Conservation (phyloP, 2,888 invertebrate genomes). For the Ennomos quercinarius region DNA sequence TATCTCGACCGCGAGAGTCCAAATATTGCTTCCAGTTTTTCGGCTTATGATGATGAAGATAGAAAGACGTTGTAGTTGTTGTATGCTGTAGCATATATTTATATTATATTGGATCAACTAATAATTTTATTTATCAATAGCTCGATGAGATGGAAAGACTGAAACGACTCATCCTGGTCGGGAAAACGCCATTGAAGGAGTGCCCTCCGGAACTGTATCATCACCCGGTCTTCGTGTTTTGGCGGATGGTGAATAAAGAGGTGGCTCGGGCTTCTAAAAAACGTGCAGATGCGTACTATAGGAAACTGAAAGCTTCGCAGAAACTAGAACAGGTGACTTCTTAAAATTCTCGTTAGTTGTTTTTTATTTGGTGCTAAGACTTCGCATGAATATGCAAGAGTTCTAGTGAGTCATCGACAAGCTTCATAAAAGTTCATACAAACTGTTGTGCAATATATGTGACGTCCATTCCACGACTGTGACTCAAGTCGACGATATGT, state of each 20-base stretch:
- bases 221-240: slow-evolving; percentile 89
- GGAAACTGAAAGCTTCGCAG: slow-evolving; percentile 73
- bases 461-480: too few species aligned
- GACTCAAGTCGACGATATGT: too few species aligned
- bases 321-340: slow-evolving; percentile 63
- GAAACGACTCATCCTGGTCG: slow-evolving; percentile 88
- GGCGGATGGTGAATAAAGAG: slow-evolving; percentile 83
- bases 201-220: slow-evolving; percentile 88
- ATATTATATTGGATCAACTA: neutral
- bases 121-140: slow-evolving; percentile 56
- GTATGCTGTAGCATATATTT: too few species aligned
- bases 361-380: too few species aligned
- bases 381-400: too few species aligned
- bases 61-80: too few species aligned
- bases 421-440: too few species aligned
- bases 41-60: too few species aligned
- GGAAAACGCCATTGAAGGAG: slow-evolving; percentile 87
- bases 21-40: too few species aligned
- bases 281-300: slow-evolving; percentile 76
- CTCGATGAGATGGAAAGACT: slow-evolving; percentile 88
- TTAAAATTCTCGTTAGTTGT: neutral
- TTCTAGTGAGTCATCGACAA: too few species aligned
- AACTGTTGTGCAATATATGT: too few species aligned
- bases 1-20: too few species aligned
- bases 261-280: slow-evolving; percentile 78